Conservation (phyloP, 2,888 invertebrate genomes). For the Lamellibrachia satsuma region DNA sequence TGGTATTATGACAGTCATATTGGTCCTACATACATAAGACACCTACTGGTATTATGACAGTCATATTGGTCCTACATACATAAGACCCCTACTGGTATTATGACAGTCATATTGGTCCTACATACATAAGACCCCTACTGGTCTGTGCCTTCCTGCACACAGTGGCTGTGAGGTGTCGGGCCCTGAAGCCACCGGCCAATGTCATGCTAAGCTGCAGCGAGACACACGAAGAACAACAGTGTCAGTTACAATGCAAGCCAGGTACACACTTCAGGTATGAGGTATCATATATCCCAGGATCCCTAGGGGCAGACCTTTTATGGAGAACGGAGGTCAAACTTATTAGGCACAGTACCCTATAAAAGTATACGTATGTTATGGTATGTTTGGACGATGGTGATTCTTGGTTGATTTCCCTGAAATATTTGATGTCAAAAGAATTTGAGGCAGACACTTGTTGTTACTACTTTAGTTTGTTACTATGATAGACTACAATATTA, state of each 20-base stretch:
- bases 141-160: neutral
- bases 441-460: neutral
- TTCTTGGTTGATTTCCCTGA: neutral
- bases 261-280: constrained; percentile 44
- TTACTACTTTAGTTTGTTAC: neutral
- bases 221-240: constrained; percentile 47
- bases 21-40: no score
- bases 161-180: constrained; percentile 43
- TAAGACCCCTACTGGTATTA: no score
- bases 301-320: no score
- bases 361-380: no score
- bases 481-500: neutral
- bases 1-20: no score
- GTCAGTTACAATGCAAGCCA: constrained; percentile 47
- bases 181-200: constrained; percentile 49
- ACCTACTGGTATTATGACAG: no score
- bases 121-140: neutral
- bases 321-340: neutral
- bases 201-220: constrained; percentile 47
- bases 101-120: no score
- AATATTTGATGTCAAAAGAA: neutral
- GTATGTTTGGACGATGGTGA: no score
- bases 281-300: neutral
- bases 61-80: no score
- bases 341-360: no score